phyloP scores from a whole-genome alignment of 1,140 invertebrate genomes.

The Piezodorus guildinii region DNA sequence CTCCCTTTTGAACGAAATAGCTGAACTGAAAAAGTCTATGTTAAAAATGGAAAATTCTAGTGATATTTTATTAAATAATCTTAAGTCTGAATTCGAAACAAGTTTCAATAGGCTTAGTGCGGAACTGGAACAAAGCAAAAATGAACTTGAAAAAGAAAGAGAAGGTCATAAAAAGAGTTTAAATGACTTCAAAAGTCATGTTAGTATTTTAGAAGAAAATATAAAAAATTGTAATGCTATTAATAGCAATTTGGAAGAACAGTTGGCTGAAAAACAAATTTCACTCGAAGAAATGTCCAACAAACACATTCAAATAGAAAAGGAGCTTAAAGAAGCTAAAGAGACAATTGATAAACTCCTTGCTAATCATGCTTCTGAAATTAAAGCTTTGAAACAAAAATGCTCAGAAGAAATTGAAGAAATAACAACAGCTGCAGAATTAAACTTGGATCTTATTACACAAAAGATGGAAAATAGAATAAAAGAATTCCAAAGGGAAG shows the following conservation, averaged over 20 bases:
- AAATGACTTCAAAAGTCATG: slow-evolving; percentile 14
- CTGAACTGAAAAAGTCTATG: slow-evolving; percentile 9
- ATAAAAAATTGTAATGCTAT: slow-evolving; percentile 18
- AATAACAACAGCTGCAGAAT: slow-evolving; percentile 13
- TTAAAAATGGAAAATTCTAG: slow-evolving; percentile 9
- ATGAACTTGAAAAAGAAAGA: slow-evolving; percentile 18
- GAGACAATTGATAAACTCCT: slow-evolving; percentile 13
- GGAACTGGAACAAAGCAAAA: slow-evolving; percentile 18
- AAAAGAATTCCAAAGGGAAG: slow-evolving; percentile 9
- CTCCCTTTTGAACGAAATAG: slow-evolving; percentile 19
- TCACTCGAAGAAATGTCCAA: slow-evolving; percentile 20
- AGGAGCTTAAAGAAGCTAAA: slow-evolving; percentile 19
- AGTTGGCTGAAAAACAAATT: slow-evolving; percentile 10
- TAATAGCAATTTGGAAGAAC: slow-evolving; percentile 18
- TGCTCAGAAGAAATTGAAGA: slow-evolving; percentile 10
- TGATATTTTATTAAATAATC: slow-evolving; percentile 5
- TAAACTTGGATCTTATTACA: slow-evolving; percentile 1
- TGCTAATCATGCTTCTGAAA: slow-evolving; percentile 17
- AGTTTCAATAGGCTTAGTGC: slow-evolving; percentile 17
- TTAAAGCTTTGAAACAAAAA: slow-evolving; percentile 7
- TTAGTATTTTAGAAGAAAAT: slow-evolving; percentile 24
- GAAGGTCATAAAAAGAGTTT: slow-evolving; percentile 17
- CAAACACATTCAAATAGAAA: slow-evolving; percentile 1
- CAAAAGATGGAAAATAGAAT: slow-evolving; percentile 16
- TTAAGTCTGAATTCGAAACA: slow-evolving; percentile 18